phyloP scores from a whole-genome alignment of 1,140 invertebrate species.

The Portunus trituberculatus region DNA sequence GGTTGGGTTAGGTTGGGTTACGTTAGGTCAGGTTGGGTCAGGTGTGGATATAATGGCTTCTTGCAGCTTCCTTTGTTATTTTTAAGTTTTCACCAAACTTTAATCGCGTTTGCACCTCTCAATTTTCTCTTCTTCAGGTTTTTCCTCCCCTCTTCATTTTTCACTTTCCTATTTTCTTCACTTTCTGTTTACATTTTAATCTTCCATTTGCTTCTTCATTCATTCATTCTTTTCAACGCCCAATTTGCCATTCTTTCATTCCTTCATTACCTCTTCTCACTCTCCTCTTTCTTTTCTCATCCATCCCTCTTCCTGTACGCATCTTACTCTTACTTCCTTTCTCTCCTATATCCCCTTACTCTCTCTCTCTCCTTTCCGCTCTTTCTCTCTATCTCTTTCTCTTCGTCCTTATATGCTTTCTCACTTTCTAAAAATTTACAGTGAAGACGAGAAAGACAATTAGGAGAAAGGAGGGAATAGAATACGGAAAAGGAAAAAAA shows the following conservation, averaged over 20 bases:
- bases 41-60: too few species aligned
- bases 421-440: neutral
- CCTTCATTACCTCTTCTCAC: neutral
- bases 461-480: neutral
- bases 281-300: neutral
- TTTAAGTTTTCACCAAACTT: too few species aligned
- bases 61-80: too few species aligned
- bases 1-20: too few species aligned
- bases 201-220: too few species aligned
- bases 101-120: too few species aligned
- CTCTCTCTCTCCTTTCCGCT: neutral
- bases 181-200: too few species aligned
- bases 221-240: too few species aligned
- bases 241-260: neutral
- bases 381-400: neutral
- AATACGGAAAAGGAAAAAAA: neutral
- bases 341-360: neutral
- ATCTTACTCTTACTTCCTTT: neutral
- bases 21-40: too few species aligned
- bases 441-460: neutral
- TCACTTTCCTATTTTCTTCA: too few species aligned
- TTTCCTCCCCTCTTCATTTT: neutral
- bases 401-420: neutral
- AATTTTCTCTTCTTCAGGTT: neutral
- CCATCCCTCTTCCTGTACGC: neutral